phyloP scores from a whole-genome alignment of 2,888 invertebrate species.

The Phorcus lineatus region DNA sequence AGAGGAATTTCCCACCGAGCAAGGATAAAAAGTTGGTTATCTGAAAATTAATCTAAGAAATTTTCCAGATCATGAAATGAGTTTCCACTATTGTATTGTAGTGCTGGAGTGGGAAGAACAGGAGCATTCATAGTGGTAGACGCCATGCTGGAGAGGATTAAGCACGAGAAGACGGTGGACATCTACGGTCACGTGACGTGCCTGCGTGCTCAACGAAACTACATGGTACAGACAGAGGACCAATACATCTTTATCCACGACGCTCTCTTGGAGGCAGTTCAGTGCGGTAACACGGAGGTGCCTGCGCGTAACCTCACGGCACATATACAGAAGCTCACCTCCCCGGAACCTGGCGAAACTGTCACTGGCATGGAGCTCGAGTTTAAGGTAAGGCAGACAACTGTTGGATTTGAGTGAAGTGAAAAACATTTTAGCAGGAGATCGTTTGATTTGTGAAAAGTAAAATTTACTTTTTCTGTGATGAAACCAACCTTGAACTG shows the following conservation, averaged over 20 bases:
- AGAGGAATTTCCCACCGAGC: too few species aligned
- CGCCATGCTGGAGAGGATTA: constrained; percentile 97
- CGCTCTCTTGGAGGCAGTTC: constrained; percentile 95
- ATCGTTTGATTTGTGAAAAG: too few species aligned
- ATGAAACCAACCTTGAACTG: too few species aligned
- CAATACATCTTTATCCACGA: constrained; percentile 99
- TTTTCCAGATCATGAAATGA: too few species aligned
- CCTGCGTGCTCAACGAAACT: constrained; percentile 96
- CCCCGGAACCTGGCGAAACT: constrained; percentile 78
- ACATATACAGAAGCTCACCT: constrained; percentile 95
- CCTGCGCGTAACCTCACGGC: constrained; percentile 94
- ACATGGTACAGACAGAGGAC: constrained; percentile 98
- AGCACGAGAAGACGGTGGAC: constrained; percentile 97
- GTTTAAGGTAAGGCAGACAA: constrained; percentile 64
- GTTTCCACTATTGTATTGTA: constrained; percentile 67
- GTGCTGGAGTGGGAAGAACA: constrained; percentile 91
- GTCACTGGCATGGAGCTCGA: constrained; percentile 75
- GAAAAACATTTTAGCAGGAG: too few species aligned
- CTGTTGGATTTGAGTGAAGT: too few species aligned
- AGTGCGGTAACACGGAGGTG: constrained; percentile 97
- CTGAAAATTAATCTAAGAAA: too few species aligned
- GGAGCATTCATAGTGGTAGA: constrained; percentile 99
- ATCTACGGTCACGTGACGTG: constrained; percentile 99
- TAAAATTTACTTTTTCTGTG: too few species aligned
- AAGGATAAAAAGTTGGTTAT: too few species aligned